Base-by-base conservation (phyloP, 1,140 invertebrate genomes). In the Alviniconcha marisindica region DNA sequence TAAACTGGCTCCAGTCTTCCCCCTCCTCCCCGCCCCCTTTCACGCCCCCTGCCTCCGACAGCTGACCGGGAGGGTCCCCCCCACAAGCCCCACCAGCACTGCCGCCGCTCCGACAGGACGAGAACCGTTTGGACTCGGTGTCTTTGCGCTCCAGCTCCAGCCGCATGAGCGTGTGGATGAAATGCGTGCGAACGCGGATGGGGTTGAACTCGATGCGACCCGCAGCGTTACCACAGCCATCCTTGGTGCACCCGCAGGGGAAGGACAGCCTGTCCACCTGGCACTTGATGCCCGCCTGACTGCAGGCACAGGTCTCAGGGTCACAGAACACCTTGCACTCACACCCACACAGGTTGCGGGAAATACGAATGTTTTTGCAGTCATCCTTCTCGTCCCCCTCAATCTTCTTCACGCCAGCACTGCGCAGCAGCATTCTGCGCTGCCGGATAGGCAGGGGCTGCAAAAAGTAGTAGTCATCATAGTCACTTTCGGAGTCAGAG, bases 201-300 rank as follows among this genome's bases (percentile, higher is more conserved):
- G 98, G 97, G 93, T 99, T 99, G 89, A 99, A 99, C 92, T 99
- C 98, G 83, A 99, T 97, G 81, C 98, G 95, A 12, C 98, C 98
- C 77, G 96, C 96, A 3, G 95, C 96, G 93, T 99, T 99, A 48
- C 95, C 96, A 93, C 98, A 99, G 73, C 97, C 97, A 89, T 99
- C 98, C 85, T 97, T 95, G 0, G 96, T 96, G 93, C 98, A 99
- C 33, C 98, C 97, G 93, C 98, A 99, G 0, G 98, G 98, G 93
- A 99, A 99, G 89, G 97, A 98, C 63, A 97, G 94, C 84, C 98
- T 95, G 94, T 99, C 98, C 33, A 99, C 97, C 95, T 98, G 97
- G 92, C 97, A 99, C 94, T 99, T 98, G 83, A 99, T 99, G 40
- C 97, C 98, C 74, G 96, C 97, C 91, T 97, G 95, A 91, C 97